Percentiles rank a stretch among this genome's conserved stretches.
These are phyloP conservation scores for Drosophila villosipedis DNA, from an alignment of 2,888 invertebrate genomes.

Conservation along the genomic window DNA sequence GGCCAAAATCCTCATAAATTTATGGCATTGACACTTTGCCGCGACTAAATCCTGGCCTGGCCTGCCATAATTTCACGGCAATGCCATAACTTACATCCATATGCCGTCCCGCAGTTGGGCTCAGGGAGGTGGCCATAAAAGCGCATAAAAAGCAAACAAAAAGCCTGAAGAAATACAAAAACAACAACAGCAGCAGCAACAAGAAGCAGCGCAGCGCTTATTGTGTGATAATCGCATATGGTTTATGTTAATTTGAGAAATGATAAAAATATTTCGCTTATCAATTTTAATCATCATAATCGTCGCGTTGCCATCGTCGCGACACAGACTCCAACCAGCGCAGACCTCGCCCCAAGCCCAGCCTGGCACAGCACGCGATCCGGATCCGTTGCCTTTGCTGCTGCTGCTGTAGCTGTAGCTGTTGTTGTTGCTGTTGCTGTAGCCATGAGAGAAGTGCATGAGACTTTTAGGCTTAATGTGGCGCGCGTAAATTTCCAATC, in stretches of 20 bases:
- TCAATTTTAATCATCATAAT: slow-evolving; percentile 82
- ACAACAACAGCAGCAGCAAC: not conserved
- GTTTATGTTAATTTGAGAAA: slow-evolving; percentile 80
- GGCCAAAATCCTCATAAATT: slow-evolving; percentile 78
- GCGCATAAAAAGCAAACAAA: slow-evolving; percentile 72
- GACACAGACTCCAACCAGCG: slow-evolving; percentile 38
- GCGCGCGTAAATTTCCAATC: slow-evolving; percentile 65
- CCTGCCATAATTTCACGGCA: slow-evolving; percentile 63
- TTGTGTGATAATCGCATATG: slow-evolving; percentile 79
- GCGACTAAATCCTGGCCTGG: slow-evolving; percentile 64
- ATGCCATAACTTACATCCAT: slow-evolving; percentile 66
- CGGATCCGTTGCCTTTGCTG: slow-evolving; percentile 41
- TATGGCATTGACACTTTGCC: slow-evolving; percentile 74
- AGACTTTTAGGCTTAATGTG: slow-evolving; percentile 62
- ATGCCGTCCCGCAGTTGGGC: slow-evolving; percentile 31
- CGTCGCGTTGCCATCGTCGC: slow-evolving; percentile 75
- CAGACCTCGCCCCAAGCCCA: slow-evolving; percentile 36
- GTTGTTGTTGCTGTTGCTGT: slow-evolving; percentile 23
- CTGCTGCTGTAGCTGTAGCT: slow-evolving; percentile 19
- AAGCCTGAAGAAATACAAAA: slow-evolving; percentile 40
- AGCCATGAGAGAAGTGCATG: slow-evolving; percentile 35
- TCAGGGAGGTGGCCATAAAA: slow-evolving; percentile 65
- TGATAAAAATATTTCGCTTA: slow-evolving; percentile 83
- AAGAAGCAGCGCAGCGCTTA: slow-evolving; percentile 56
- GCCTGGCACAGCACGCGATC: slow-evolving; percentile 77